phyloP scores from a whole-genome alignment of 1,140 invertebrate species.

The Choristoneura fumiferana region DNA sequence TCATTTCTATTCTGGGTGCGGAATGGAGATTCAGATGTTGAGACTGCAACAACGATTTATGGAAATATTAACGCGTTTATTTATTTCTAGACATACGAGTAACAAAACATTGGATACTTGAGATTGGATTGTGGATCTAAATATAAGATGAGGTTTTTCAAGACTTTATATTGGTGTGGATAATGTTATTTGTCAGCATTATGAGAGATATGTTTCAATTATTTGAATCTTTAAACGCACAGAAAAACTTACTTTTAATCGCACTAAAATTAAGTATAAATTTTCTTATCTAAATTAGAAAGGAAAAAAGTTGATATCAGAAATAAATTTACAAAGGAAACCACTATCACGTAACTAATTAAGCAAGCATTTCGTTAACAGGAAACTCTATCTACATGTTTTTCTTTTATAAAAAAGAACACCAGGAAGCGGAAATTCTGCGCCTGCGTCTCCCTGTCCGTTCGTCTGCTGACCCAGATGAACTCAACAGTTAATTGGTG shows the following conservation, averaged over 20 bases:
- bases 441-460: slow-evolving; percentile 36
- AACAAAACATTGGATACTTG: neutral
- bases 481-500: slow-evolving; percentile 47
- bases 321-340: neutral
- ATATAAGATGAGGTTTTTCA: no score
- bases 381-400: neutral
- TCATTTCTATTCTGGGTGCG: slow-evolving; percentile 9
- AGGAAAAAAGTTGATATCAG: no score
- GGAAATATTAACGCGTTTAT: slow-evolving; percentile 4
- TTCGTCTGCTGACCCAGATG: slow-evolving; percentile 41
- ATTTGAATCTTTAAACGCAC: no score
- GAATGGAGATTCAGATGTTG: slow-evolving; percentile 9
- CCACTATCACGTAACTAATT: neutral
- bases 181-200: no score
- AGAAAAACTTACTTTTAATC: no score
- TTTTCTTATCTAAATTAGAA: no score
- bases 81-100: neutral
- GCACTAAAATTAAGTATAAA: no score
- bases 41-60: slow-evolving; percentile 14
- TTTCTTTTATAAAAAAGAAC: slow-evolving; percentile 15
- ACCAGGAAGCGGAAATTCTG: slow-evolving; percentile 40
- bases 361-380: neutral
- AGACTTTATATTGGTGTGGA: no score
- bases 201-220: no score
- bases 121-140: no score